These are phyloP conservation scores for Bombylius discolor DNA, from an alignment of 2,888 invertebrate genomes.

Conservation along the genomic window DNA sequence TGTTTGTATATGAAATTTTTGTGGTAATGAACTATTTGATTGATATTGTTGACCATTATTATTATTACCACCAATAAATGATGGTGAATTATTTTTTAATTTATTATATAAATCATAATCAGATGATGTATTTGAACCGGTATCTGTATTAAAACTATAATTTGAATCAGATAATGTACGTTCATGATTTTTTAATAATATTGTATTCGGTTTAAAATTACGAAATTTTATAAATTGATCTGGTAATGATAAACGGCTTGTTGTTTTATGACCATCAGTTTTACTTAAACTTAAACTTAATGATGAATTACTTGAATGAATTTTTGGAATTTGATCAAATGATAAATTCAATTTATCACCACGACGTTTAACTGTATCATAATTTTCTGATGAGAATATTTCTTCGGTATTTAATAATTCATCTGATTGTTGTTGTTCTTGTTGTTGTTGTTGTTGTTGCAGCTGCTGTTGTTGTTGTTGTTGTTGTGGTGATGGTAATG, in stretches of 20 bases:
- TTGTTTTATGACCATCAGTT: conserved; percentile 21
- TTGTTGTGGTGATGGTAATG: conserved; percentile 17
- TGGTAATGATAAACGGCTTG: conserved; percentile 33
- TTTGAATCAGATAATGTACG: conserved; percentile 33
- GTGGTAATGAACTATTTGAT: conserved; percentile 28
- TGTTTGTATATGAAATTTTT: conserved; percentile 14
- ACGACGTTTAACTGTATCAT: conserved; percentile 33
- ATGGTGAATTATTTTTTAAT: conserved; percentile 29
- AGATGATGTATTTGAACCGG: conserved; percentile 34
- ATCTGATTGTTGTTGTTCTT: conserved; percentile 40
- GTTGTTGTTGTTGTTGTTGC: too few relatives aligned
- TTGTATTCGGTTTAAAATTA: conserved; percentile 15
- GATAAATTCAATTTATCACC: conserved; percentile 32
- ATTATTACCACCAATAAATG: conserved; percentile 20
- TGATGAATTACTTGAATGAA: conserved; percentile 34
- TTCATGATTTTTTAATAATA: conserved; percentile 28
- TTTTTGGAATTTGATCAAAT: conserved; percentile 31
- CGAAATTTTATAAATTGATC: conserved; percentile 32
- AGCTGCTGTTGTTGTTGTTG: too few relatives aligned
- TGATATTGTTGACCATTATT: conserved; percentile 20
- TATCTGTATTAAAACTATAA: conserved; percentile 35
- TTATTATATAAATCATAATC: conserved; percentile 35
- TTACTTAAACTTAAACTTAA: conserved; percentile 28
- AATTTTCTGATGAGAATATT: conserved; percentile 35
- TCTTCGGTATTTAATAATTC: conserved; percentile 54